Conservation (phyloP, 2,113 vertebrate species). For the Eleginops maclovinus region DNA sequence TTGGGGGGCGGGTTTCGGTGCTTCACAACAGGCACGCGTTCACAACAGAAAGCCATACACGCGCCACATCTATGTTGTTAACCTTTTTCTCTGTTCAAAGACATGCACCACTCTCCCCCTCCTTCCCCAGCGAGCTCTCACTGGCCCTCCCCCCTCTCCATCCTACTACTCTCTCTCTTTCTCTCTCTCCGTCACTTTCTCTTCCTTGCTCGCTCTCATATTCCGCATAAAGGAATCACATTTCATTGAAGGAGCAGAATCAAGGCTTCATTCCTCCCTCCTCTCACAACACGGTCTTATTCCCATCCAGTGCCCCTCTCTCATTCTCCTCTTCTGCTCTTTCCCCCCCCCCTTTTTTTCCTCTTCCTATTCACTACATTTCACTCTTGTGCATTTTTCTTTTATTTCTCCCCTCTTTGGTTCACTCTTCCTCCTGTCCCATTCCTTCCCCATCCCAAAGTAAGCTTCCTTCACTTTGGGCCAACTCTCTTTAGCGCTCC, state of each 20-base stretch:
- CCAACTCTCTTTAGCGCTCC: constrained; percentile 49
- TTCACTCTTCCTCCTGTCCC: neutral
- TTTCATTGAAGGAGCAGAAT: constrained; percentile 78
- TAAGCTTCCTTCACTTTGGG: constrained; percentile 49
- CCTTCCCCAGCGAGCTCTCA: constrained; percentile 32
- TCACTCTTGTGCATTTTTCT: constrained; percentile 20
- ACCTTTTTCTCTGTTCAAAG: constrained; percentile 71
- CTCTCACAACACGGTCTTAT: constrained; percentile 40
- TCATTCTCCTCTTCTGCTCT: constrained; percentile 11
- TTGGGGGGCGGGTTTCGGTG: neutral
- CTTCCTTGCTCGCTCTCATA: constrained; percentile 60
- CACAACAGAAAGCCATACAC: constrained; percentile 34
- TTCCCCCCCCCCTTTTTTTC: neutral
- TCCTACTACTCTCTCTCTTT: constrained; percentile 24
- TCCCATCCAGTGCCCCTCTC: constrained; percentile 6
- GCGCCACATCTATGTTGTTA: constrained; percentile 61
- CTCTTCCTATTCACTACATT: constrained; percentile 9
- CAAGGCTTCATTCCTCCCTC: constrained; percentile 61
- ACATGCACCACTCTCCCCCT: constrained; percentile 66
- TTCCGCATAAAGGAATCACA: constrained; percentile 82
- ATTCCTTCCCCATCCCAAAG: constrained; percentile 29
- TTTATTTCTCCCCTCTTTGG: constrained; percentile 11
- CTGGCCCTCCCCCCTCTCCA: constrained; percentile 43
- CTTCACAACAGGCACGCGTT: constrained; percentile 44
- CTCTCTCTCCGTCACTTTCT: constrained; percentile 35